Base-by-base conservation (phyloP, 1,140 invertebrate genomes). In the Gerris buenoi region DNA sequence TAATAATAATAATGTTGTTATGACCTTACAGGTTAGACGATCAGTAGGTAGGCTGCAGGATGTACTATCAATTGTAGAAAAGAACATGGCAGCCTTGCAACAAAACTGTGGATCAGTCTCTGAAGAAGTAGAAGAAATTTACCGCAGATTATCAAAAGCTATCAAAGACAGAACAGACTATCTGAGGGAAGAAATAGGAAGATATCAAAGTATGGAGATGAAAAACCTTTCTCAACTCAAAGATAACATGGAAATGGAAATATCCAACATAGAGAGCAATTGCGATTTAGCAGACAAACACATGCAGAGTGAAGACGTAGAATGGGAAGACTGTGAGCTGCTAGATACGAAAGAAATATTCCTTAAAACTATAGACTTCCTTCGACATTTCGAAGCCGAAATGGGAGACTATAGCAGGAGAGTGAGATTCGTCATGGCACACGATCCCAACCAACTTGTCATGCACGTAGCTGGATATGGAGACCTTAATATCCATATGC, bases 201-300 rank as follows among this genome's bases (percentile, higher is more conserved):
- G 87, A 27, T 69, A 69, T 46, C 63, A 67, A 14, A 46, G 27
- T 1, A 33, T 67, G 2, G 88, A 97, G 81, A 78, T 92, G 72
- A 83, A 88, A 70, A 89, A 89, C 72, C 80, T 96, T 59, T 86
- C 85, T 25, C 85, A 88, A 66, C 79, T 95, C n/a, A 93, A 95
- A 79, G 90, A 94, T 77, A 94, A 95, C 77, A 79, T 97, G 67
- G 91, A 95, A 75, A 84, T 88, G 74, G 95, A 98, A 79, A 88
- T 96, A 72, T 85, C 85, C 62, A 97, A 95, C 78, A 94, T 97
- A 33, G 25, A 69, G 72, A 93, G 91, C 74, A 97, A 97, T 78
- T 96, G 93, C 80, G 94, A 98, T 77, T 81, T 97, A 68, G 92
- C 91, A n/a, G 95, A 98, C 79, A 92, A 92, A 77, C 86, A 93